Evolutionary conservation across 1,140 invertebrate genomes (phyloP).

Genomic region (Augochlora pura): DNA sequence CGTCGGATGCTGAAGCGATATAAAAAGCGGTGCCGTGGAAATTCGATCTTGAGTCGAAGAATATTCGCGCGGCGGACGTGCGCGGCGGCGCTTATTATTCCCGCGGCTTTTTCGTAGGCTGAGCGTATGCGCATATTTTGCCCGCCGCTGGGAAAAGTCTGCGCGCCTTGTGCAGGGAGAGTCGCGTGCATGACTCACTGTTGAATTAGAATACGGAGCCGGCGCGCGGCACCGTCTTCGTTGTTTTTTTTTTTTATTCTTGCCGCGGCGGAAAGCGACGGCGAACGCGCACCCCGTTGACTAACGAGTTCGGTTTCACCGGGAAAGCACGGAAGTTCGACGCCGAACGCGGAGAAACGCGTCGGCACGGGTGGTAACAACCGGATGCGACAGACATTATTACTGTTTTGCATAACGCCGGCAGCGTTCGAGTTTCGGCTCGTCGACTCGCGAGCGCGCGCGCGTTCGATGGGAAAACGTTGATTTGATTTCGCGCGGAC

Average conservation of each 20-base stretch:
- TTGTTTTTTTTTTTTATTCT: background rate
- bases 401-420: background rate
- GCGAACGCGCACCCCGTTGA: conserved; percentile 28
- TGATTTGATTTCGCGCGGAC: too few species aligned
- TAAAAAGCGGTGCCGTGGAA: conserved; percentile 4
- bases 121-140: conserved; percentile 61
- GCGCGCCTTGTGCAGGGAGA: conserved; percentile 30
- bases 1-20: background rate
- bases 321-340: background rate
- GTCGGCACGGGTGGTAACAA: conserved; percentile 26
- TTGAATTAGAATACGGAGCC: conserved; percentile 56
- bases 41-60: conserved; percentile 29
- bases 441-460: too few species aligned
- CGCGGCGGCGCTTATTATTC: conserved; percentile 59
- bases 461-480: background rate
- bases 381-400: conserved; percentile 3
- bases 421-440: background rate
- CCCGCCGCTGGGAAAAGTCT: conserved; percentile 13
- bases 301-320: conserved; percentile 45
- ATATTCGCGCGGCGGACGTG: conserved; percentile 18
- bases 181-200: conserved; percentile 48
- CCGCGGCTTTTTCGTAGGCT: conserved; percentile 29
- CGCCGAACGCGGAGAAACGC: conserved; percentile 34
- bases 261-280: background rate
- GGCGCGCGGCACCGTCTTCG: conserved; percentile 6